phyloP scores from a whole-genome alignment of 2,888 invertebrate genomes.

The Lochmaea crataegi region DNA sequence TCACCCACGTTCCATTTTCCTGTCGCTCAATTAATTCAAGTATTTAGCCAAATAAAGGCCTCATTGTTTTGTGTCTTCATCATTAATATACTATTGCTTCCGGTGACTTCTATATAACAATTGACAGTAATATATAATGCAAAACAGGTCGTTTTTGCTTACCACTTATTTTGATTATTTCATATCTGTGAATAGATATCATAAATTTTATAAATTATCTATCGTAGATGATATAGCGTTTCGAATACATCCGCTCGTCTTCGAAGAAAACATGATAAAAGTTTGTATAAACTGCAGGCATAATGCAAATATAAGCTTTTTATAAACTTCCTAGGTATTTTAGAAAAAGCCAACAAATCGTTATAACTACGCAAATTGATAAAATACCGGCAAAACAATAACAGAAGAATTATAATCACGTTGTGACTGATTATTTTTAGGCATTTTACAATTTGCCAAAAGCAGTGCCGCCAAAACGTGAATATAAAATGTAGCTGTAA shows the following conservation, averaged over 20 bases:
- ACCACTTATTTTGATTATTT: slow-evolving; percentile 31
- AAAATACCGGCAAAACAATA: too few relatives aligned
- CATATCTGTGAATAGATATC: slow-evolving; percentile 26
- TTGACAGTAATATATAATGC: slow-evolving; percentile 39
- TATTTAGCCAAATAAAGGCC: slow-evolving; percentile 14
- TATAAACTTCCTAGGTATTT: too few relatives aligned
- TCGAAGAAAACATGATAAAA: slow-evolving; percentile 15
- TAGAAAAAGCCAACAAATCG: too few relatives aligned
- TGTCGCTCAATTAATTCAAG: too few relatives aligned
- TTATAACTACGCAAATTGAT: too few relatives aligned
- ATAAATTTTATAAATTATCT: slow-evolving; percentile 31
- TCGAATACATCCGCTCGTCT: slow-evolving; percentile 27
- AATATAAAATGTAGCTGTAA: too few relatives aligned
- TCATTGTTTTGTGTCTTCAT: slow-evolving; percentile 22
- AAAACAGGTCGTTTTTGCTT: slow-evolving; percentile 34
- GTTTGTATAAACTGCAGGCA: slow-evolving; percentile 9
- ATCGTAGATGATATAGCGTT: slow-evolving; percentile 30
- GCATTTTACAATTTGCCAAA: too few relatives aligned
- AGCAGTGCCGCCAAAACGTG: too few relatives aligned
- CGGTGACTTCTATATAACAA: slow-evolving; percentile 38
- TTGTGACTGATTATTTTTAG: too few relatives aligned
- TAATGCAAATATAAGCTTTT: too few relatives aligned
- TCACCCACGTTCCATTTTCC: too few relatives aligned
- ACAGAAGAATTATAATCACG: too few relatives aligned
- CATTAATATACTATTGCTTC: slow-evolving; percentile 37